These are phyloP conservation scores for Heliocidaris tuberculata DNA, from an alignment of 35 echinoderm and acorn worm species.

Conservation along the genomic window DNA sequence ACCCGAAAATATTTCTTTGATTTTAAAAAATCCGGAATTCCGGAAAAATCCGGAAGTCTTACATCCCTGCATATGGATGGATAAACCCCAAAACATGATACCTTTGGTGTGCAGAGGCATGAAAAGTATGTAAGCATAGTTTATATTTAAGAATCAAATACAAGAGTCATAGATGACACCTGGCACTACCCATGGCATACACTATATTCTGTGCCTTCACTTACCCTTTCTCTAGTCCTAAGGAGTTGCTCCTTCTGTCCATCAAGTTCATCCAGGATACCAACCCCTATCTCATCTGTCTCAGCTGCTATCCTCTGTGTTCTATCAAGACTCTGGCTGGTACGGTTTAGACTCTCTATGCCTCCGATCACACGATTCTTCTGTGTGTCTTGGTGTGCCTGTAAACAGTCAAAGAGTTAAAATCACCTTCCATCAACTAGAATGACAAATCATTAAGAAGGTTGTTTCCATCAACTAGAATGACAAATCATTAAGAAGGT, in stretches of 20 bases:
- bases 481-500: too few relatives aligned
- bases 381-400: conserved; percentile 60
- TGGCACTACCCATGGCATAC: neutral
- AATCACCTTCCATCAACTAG: too few relatives aligned
- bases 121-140: too few relatives aligned
- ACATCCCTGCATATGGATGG: too few relatives aligned
- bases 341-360: conserved; percentile 65
- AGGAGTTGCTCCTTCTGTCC: conserved; percentile 91
- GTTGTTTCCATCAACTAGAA: too few relatives aligned
- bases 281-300: conserved; percentile 87
- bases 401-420: neutral
- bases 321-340: conserved; percentile 71
- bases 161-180: neutral
- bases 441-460: too few relatives aligned
- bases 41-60: too few relatives aligned
- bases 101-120: too few relatives aligned
- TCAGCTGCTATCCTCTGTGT: conserved; percentile 82
- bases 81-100: too few relatives aligned
- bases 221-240: conserved; percentile 83
- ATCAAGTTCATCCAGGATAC: conserved; percentile 85
- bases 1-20: too few relatives aligned
- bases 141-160: neutral
- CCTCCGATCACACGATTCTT: conserved; percentile 70
- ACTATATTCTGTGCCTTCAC: neutral
- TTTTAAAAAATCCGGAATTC: too few relatives aligned